Evolutionary conservation across 2,113 vertebrate genomes (phyloP), one percentile per base, ranked within the genome.

Genomic region (Tetraodon nigroviridis): DNA sequence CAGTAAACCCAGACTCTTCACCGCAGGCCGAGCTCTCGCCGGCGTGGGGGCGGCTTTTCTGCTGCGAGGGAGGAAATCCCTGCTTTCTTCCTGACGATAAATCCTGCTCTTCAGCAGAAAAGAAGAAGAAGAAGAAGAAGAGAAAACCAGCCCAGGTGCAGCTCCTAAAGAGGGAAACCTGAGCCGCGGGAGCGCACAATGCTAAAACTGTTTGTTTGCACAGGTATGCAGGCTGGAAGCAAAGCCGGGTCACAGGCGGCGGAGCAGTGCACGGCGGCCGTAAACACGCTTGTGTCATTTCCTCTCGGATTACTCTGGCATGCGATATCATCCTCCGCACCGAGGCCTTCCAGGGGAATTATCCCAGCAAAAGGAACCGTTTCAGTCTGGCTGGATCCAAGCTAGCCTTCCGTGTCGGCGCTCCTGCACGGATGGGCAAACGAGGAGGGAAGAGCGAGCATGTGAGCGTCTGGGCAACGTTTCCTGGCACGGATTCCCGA

Each of bases 251-350:
- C 27, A 45, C 48, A 48, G 57, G 62, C 68, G 62, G 37, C 74
- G 58, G 55, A 1, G 13, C 57, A 51, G 64, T 67, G 72, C 48
- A 60, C 75, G 74, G 60, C 76, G 75, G 81, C 69, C 80, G 84
- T 84, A 85, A 84, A 85, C 80, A 83, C 75, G 64, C 80, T 82
- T 78, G 78, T 83, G 81, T 79, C 73, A 83, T 84, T 87, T 84
- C 84, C 83, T 88, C 84, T 86, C 64, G 22, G 81, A 80, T 85
- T 80, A 78, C 78, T 66, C 15, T 53, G 84, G 81, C 78, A 81
- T 78, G 81, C 32, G 55, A 73, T 61, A 80, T 53, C 67, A 73
- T 66, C 67, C 5, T 60, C 77, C 67, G 0, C 45, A 12, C 12
- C 32, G 6, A 8, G 32, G 6, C 12, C 22, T 42, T 24, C 24